A percentile compares a stretch with the other conserved stretches of the same genome.
These are phyloP conservation scores for Escarpia spicata DNA, from an alignment of 2,888 invertebrate species.

Conservation along the genomic window DNA sequence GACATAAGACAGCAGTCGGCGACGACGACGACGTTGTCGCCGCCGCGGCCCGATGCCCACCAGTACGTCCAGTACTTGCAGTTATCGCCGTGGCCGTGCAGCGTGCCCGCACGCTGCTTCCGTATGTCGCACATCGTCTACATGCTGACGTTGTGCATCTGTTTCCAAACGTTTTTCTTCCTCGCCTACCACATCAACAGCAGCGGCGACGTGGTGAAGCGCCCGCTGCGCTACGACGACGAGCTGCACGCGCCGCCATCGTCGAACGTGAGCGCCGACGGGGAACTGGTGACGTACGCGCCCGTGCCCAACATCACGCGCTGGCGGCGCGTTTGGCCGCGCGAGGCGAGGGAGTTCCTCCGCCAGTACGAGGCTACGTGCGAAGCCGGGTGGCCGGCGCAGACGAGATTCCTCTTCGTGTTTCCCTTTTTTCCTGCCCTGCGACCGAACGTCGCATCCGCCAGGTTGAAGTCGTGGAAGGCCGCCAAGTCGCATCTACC, in stretches of 20 bases:
- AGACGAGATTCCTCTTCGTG: not conserved
- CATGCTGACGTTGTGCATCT: slow-evolving; percentile 22
- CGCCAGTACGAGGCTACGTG: not conserved
- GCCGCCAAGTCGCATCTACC: not conserved
- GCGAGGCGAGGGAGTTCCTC: not conserved
- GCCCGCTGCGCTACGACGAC: not conserved
- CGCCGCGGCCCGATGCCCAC: too few species aligned
- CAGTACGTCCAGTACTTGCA: not conserved
- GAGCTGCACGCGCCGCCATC: not conserved
- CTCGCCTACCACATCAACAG: slow-evolving; percentile 22
- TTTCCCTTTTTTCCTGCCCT: not conserved
- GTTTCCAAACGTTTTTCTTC: slow-evolving; percentile 26
- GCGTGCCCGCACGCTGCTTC: slow-evolving; percentile 17
- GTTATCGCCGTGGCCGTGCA: not conserved
- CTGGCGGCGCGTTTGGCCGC: not conserved
- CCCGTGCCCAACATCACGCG: not conserved
- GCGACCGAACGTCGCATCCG: not conserved
- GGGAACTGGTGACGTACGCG: not conserved
- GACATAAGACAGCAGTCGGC: not conserved
- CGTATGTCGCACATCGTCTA: slow-evolving; percentile 22
- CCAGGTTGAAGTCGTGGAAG: not conserved
- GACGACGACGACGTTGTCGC: not conserved
- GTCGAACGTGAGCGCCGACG: not conserved
- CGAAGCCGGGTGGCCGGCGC: not conserved
- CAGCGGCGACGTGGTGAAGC: not conserved